Base-by-base conservation (phyloP, 1,140 invertebrate genomes). In the Papilio machaon region DNA sequence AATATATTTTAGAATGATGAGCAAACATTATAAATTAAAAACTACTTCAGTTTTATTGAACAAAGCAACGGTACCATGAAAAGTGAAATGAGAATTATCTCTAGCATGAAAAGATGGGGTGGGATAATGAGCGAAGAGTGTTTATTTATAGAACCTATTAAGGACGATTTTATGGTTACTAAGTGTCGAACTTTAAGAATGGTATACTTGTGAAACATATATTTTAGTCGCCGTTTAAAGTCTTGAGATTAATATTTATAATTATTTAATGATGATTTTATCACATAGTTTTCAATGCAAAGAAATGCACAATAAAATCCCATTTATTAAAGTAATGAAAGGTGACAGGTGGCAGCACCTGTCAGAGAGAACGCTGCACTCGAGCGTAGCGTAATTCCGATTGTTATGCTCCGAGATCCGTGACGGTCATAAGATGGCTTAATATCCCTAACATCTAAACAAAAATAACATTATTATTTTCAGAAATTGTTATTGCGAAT, bases 341-440 rank as follows among this genome's bases (percentile, higher is more conserved):
- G 54, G n/a, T 58, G 75, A 81, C 75, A 73, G 80, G 82, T 85
- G 81, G 82, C 85, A 84, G 79, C 90, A 93, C 89, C 90, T 92
- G 92, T 88, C 87, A 88, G 81, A 88, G 86, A 89, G 85, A 94
- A 91, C 89, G 84, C 85, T 19, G 82, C 91, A 87, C 54, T 89
- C 84, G 86, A 89, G 85, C 92, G 84, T 92, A 85, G 86, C 87
- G 80, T 86, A 84, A 84, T 85, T 79, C 81, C 74, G 84, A 87
- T 84, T 89, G 87, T 87, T 88, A 70, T 70, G 64, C 30, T 70
- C 64, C 64, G 64, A 38, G 64, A 79, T 76, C 23, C 70, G 52
- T 30, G 35, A 84, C 80, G 81, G 82, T 84, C 85, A 87, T 84
- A 83, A 88, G 83, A 70, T 70, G 11, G 13, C 64, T 70, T 70